Percentiles rank a stretch among this genome's conserved stretches.
Evolutionary conservation across 2,888 invertebrate species (phyloP).

Genomic region (Drosophila mettleri): DNA sequence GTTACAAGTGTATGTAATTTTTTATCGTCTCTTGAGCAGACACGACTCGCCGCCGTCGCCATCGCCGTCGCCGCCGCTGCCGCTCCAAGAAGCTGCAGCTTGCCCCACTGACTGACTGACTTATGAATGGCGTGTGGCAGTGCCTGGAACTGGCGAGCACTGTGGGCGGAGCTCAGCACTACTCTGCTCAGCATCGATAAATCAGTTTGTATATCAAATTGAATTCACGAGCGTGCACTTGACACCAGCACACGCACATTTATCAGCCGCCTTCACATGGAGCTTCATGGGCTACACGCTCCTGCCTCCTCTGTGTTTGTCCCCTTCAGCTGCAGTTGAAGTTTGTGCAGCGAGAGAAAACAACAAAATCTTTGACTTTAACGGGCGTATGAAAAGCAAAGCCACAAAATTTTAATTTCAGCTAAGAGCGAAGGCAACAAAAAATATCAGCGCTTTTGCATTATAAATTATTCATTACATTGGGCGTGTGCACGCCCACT

Average conservation of each 20-base stretch:
- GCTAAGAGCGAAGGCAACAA: slow-evolving; percentile 74
- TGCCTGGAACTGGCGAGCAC: not conserved
- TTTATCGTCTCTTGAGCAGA: slow-evolving; percentile 71
- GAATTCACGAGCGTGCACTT: slow-evolving; percentile 81
- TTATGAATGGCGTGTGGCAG: slow-evolving; percentile 77
- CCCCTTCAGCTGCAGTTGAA: slow-evolving; percentile 1
- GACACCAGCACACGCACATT: slow-evolving; percentile 77
- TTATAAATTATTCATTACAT: slow-evolving; percentile 84
- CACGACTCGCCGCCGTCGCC: not conserved
- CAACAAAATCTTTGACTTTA: slow-evolving; percentile 51
- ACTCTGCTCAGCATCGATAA: slow-evolving; percentile 68
- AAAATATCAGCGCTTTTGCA: slow-evolving; percentile 56
- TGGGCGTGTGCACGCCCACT: slow-evolving; percentile 50
- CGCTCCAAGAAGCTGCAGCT: slow-evolving; percentile 20
- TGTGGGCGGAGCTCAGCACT: slow-evolving; percentile 9
- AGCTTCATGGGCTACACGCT: not conserved
- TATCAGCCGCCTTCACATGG: slow-evolving; percentile 56
- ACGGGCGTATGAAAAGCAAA: slow-evolving; percentile 40
- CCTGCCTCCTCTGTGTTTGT: not conserved
- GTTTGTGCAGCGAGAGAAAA: slow-evolving; percentile 1
- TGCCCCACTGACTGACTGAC: slow-evolving; percentile 67
- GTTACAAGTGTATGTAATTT: slow-evolving; percentile 81
- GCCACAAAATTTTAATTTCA: slow-evolving; percentile 83
- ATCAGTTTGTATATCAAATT: slow-evolving; percentile 83
- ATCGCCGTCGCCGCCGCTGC: too few species aligned